Evolutionary conservation across 2,113 vertebrate species (phyloP).

Genomic region (Daphoenositta chrysoptera): DNA sequence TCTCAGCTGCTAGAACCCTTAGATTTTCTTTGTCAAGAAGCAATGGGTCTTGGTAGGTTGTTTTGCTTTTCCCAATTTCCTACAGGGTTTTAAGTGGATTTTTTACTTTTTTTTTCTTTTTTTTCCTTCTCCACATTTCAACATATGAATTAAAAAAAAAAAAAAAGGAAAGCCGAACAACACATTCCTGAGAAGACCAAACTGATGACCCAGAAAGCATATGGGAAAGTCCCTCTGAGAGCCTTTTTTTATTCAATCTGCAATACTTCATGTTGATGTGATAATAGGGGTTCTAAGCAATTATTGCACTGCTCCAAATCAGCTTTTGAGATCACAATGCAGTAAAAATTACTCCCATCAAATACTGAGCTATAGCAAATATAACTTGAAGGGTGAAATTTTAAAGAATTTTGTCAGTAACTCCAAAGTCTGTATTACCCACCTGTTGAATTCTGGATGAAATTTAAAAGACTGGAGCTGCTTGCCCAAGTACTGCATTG

Average conservation of each 20-base stretch:
- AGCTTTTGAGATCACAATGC: neutral
- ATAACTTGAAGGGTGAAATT: neutral
- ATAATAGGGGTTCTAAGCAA: neutral
- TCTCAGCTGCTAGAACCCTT: neutral
- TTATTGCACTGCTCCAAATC: neutral
- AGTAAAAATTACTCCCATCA: neutral
- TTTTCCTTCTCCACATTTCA: neutral
- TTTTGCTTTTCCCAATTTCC: neutral
- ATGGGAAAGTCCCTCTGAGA: neutral
- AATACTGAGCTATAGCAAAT: neutral
- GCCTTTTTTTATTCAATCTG: neutral
- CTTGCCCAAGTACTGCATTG: neutral
- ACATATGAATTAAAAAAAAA: neutral
- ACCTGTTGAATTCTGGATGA: neutral
- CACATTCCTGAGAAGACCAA: neutral
- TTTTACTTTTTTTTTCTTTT: neutral
- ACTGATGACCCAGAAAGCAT: slow-evolving; percentile 1
- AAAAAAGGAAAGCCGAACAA: neutral
- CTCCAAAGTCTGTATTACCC: neutral
- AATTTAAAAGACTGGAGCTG: neutral
- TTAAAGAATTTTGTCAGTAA: neutral
- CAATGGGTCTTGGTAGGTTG: neutral
- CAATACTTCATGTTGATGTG: neutral
- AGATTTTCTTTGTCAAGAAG: neutral
- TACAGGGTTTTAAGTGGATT: neutral